A percentile compares a stretch with the other conserved stretches of the same genome.
Conservation (phyloP, 1,140 invertebrate species). For the Bombus difficillimus region DNA sequence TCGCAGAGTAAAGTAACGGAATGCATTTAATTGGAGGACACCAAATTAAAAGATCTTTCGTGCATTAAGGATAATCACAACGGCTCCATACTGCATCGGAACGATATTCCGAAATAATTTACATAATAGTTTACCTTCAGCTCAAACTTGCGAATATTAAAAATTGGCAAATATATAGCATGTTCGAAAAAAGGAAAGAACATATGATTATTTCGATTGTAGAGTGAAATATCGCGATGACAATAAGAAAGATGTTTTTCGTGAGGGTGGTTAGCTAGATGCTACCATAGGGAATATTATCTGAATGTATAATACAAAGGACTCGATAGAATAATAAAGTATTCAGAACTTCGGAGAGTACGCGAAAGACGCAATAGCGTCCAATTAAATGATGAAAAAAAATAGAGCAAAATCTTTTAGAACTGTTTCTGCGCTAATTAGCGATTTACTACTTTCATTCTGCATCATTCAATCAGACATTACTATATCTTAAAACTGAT, state of each 20-base stretch:
- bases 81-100: slow-evolving; percentile 10
- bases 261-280: slow-evolving; percentile 59
- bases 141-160: slow-evolving; percentile 37
- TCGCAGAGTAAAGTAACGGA: slow-evolving; percentile 59
- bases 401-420: slow-evolving; percentile 49
- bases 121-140: slow-evolving; percentile 18
- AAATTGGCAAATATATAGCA: slow-evolving; percentile 30
- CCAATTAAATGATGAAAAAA: slow-evolving; percentile 68
- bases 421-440: slow-evolving; percentile 39
- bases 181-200: not conserved
- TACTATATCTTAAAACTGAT: not conserved
- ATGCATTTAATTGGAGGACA: slow-evolving; percentile 59
- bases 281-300: slow-evolving; percentile 66
- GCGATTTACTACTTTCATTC: not conserved
- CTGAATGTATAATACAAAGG: slow-evolving; percentile 72
- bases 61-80: slow-evolving; percentile 21
- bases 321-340: slow-evolving; percentile 56
- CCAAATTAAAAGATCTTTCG: slow-evolving; percentile 32
- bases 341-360: slow-evolving; percentile 49
- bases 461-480: not conserved
- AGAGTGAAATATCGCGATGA: slow-evolving; percentile 56
- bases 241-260: slow-evolving; percentile 59
- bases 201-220: slow-evolving; percentile 35
- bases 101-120: slow-evolving; percentile 36
- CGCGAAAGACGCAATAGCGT: slow-evolving; percentile 64